A percentile compares a stretch with the other conserved stretches of the same genome.
Evolutionary conservation across 2,888 invertebrate species (phyloP).

Genomic region (Leptopilina drosophilae): DNA sequence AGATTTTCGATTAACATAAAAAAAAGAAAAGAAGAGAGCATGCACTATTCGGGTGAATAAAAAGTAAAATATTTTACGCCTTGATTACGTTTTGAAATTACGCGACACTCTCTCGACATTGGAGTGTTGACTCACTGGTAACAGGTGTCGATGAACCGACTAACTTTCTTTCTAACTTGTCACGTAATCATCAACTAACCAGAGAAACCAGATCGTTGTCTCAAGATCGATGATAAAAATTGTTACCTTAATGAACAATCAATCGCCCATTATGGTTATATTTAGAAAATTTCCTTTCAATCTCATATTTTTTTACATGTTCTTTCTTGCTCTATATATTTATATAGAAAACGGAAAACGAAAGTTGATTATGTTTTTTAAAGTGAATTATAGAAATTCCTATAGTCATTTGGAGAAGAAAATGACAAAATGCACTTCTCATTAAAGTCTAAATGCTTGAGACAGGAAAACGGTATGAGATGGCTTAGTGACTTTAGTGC

Average conservation of each 20-base stretch:
- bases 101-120: constrained; percentile 23
- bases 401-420: no score
- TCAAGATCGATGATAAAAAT: constrained; percentile 24
- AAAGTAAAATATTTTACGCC: background rate
- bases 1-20: no score
- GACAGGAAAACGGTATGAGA: no score
- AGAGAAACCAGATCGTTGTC: constrained; percentile 33
- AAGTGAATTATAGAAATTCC: no score
- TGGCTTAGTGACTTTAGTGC: no score
- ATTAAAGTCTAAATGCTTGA: no score
- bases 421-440: no score
- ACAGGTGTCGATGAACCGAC: constrained; percentile 65
- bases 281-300: background rate
- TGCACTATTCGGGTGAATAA: background rate
- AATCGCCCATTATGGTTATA: background rate
- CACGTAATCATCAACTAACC: constrained; percentile 30
- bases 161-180: constrained; percentile 61
- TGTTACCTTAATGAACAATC: constrained; percentile 17
- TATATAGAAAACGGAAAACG: background rate
- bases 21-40: background rate
- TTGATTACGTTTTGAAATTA: constrained; percentile 13
- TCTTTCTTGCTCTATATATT: background rate
- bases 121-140: constrained; percentile 24
- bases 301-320: background rate
- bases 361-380: background rate